Percentiles rank a stretch among this genome's conserved stretches.
phyloP scores from a whole-genome alignment of 2,113 vertebrate genomes.

The Petaurus breviceps region DNA sequence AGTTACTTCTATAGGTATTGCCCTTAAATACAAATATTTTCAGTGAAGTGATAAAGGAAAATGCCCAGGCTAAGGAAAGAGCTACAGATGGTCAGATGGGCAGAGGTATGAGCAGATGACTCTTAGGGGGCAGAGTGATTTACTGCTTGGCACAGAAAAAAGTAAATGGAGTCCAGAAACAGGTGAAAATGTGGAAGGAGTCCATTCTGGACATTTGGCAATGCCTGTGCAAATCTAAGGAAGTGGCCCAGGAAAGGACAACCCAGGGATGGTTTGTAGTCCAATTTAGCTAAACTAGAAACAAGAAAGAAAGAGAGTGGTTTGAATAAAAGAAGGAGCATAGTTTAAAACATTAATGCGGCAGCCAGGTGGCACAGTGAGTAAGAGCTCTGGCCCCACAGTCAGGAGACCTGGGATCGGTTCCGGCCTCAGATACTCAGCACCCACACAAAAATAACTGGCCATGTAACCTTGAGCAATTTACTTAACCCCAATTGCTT shows the following conservation, averaged over 20 bases:
- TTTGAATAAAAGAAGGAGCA: background rate
- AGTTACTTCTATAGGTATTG: constrained; percentile 33
- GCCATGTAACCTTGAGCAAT: no score
- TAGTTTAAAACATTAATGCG: background rate
- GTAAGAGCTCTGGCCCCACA: no score
- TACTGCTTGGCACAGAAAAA: background rate
- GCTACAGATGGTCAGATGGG: background rate
- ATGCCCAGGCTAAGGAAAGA: background rate
- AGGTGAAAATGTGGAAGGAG: background rate
- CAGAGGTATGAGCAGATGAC: background rate
- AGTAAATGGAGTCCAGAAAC: background rate
- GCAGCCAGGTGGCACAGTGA: no score
- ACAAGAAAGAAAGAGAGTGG: background rate
- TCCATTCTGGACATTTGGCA: background rate
- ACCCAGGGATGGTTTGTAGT: background rate
- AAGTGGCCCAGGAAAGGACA: background rate
- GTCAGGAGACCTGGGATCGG: no score
- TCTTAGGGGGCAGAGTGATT: background rate
- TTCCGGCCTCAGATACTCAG: no score
- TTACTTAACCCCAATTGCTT: no score
- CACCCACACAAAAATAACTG: no score
- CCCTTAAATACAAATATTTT: constrained; percentile 47
- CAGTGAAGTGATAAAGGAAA: background rate
- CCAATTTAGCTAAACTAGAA: background rate
- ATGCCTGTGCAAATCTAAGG: background rate